Conservation (phyloP, 2,888 invertebrate species). For the Andrena flavipes region DNA sequence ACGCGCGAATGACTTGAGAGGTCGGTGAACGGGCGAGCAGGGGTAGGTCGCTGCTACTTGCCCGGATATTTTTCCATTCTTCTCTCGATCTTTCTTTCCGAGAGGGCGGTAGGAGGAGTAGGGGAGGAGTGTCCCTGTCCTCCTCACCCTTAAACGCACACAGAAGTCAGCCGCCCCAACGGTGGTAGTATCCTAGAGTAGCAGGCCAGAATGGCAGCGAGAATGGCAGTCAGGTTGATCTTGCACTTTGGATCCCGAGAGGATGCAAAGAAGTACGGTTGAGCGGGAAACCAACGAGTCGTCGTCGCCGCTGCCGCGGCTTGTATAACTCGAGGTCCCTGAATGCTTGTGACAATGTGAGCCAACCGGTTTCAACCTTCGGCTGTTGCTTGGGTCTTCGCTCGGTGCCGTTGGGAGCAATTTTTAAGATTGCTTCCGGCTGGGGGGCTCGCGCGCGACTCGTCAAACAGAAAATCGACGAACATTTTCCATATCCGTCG, state of each 20-base stretch:
- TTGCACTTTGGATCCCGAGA: constrained; percentile 69
- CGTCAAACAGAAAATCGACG: constrained; percentile 52
- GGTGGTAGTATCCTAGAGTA: constrained; percentile 65
- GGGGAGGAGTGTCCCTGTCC: constrained; percentile 46
- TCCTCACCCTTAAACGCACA: constrained; percentile 62
- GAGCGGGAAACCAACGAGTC: constrained; percentile 65
- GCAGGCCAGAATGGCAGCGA: constrained; percentile 64
- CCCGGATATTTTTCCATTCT: constrained; percentile 66
- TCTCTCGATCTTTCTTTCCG: constrained; percentile 55
- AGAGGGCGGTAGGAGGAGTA: not conserved
- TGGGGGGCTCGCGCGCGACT: constrained; percentile 46
- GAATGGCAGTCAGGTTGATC: constrained; percentile 69
- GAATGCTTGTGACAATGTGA: constrained; percentile 71
- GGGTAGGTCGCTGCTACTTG: constrained; percentile 40
- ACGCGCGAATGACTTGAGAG: constrained; percentile 57
- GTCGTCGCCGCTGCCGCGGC: constrained; percentile 54
- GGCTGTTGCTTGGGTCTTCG: constrained; percentile 67
- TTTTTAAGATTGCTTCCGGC: constrained; percentile 80
- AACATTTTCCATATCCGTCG: constrained; percentile 47
- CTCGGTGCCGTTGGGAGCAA: constrained; percentile 71
- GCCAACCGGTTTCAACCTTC: constrained; percentile 62
- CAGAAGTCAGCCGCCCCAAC: constrained; percentile 32
- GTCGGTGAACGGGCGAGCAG: constrained; percentile 24
- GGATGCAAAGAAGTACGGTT: constrained; percentile 70
- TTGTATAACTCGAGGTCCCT: constrained; percentile 63